A percentile compares a stretch with the other conserved stretches of the same genome.
phyloP scores from a whole-genome alignment of 2,888 invertebrate genomes.

The Villa cingulata region DNA sequence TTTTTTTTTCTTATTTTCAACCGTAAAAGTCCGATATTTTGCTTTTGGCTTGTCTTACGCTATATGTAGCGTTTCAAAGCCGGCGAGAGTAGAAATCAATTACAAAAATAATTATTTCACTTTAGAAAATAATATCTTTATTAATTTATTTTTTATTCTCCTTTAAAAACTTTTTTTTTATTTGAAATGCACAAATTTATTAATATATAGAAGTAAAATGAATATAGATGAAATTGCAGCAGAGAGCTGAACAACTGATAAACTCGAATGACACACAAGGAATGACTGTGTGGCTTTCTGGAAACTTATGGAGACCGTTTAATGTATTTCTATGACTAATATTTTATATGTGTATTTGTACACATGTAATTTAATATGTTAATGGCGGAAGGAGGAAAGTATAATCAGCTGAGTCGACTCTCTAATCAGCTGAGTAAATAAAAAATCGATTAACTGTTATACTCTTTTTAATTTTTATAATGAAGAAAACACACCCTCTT shows the following conservation, averaged over 20 bases:
- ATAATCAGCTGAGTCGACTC: conserved; percentile 4
- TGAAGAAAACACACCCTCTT: no score
- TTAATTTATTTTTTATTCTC: neutral
- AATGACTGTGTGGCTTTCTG: neutral
- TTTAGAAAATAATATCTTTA: neutral
- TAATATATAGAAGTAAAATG: neutral
- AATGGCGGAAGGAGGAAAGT: neutral
- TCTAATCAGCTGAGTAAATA: neutral
- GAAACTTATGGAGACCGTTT: conserved; percentile 1
- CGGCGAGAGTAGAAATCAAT: neutral
- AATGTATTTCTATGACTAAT: no score
- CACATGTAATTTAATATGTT: conserved; percentile 3
- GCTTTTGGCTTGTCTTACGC: neutral
- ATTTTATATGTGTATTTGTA: no score
- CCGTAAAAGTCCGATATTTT: neutral
- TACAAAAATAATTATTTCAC: neutral
- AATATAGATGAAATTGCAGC: neutral
- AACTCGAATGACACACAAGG: conserved; percentile 5
- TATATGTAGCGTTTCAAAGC: neutral
- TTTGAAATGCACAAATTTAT: neutral
- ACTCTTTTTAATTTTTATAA: no score
- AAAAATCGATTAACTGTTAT: no score
- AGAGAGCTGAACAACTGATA: neutral
- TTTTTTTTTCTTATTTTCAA: no score
- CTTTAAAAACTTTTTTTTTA: neutral